Evolutionary conservation across 2,113 vertebrate species (phyloP).

Genomic region (Hemicordylus capensis): DNA sequence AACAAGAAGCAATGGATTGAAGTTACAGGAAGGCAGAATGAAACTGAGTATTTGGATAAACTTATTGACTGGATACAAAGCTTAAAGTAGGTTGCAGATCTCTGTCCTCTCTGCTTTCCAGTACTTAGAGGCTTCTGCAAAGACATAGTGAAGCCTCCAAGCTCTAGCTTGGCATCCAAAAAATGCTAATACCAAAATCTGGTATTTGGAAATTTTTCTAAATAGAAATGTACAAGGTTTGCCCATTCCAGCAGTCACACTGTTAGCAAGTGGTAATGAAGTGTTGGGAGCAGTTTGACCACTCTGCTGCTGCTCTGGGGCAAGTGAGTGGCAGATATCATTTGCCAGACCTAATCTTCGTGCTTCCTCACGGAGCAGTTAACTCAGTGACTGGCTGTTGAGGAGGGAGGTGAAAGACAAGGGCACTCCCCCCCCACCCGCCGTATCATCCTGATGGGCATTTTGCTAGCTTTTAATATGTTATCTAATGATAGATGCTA

Average conservation of each 20-base stretch:
- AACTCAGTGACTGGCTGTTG: background rate
- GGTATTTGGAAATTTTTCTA: background rate
- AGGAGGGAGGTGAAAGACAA: background rate
- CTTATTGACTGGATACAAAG: background rate
- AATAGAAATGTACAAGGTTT: too few relatives aligned
- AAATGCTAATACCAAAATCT: background rate
- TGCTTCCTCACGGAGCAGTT: background rate
- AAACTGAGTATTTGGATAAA: background rate
- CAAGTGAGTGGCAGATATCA: background rate
- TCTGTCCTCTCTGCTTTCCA: background rate
- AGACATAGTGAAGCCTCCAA: background rate
- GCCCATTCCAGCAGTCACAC: background rate
- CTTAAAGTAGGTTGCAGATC: background rate
- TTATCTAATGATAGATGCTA: background rate
- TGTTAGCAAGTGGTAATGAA: background rate
- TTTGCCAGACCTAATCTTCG: background rate
- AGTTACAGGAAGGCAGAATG: background rate
- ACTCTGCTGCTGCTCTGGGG: background rate
- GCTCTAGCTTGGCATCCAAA: background rate
- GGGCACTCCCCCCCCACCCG: background rate
- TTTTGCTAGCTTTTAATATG: background rate
- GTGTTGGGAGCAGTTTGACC: background rate
- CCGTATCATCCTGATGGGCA: background rate
- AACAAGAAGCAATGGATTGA: background rate
- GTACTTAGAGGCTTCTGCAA: background rate